Conservation (phyloP, 1,140 invertebrate genomes). For the Drosophila tristis region DNA sequence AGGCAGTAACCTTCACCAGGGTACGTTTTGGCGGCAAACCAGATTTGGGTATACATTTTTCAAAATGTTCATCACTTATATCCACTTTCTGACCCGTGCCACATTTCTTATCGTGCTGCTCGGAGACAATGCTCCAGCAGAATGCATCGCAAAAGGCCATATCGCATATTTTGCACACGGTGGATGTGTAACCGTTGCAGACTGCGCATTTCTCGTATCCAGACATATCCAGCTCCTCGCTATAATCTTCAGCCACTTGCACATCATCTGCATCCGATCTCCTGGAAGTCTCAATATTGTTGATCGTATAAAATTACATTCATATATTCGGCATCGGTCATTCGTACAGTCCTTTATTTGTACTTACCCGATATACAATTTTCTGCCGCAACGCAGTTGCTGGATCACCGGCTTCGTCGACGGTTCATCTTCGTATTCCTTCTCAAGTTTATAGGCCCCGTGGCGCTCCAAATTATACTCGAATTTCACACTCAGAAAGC, state of each 20-base stretch:
- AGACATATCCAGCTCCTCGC: too few relatives aligned
- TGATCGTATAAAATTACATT: too few relatives aligned
- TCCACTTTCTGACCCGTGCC: slow-evolving; percentile 7
- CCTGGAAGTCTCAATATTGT: too few relatives aligned
- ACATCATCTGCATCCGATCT: too few relatives aligned
- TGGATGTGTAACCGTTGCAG: slow-evolving; percentile 49
- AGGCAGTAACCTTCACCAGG: slow-evolving; percentile 67
- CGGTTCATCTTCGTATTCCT: background rate
- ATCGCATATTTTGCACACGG: slow-evolving; percentile 38
- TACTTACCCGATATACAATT: too few relatives aligned
- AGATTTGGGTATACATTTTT: background rate
- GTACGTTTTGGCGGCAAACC: slow-evolving; percentile 40
- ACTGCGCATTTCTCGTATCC: slow-evolving; percentile 18
- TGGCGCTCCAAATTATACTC: slow-evolving; percentile 54
- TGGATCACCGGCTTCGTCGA: background rate
- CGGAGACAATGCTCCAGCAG: slow-evolving; percentile 37
- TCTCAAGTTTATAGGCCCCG: slow-evolving; percentile 19
- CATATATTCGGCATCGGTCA: too few relatives aligned
- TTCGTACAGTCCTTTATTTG: too few relatives aligned
- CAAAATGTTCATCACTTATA: background rate
- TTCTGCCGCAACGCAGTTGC: slow-evolving; percentile 47
- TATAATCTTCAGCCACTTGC: too few relatives aligned
- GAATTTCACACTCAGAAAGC: slow-evolving; percentile 48
- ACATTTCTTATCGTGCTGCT: slow-evolving; percentile 27
- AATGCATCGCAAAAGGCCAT: slow-evolving; percentile 52